Evolutionary conservation across 1,140 invertebrate species (phyloP), one percentile per base, ranked within the genome.

Genomic region (Chironomus tepperi): DNA sequence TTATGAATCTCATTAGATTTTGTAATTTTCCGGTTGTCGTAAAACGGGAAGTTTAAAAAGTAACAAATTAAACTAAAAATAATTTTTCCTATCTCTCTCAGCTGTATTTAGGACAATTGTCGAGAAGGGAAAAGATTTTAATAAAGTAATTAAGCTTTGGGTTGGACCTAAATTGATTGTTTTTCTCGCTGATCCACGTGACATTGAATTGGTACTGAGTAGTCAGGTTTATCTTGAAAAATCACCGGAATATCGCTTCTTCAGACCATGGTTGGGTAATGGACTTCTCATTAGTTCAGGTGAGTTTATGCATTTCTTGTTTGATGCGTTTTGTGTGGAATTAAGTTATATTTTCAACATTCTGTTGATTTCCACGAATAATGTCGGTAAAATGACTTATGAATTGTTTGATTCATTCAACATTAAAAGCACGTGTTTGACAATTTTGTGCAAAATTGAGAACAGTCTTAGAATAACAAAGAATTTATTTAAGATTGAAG

Each of bases 151-250:
- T 57, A 91, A 85, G 80, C 75, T 92, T 10, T 92, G 91, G 91
- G 86, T 91, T 75, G 91, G 90, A 2, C 90, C 90, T 1, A 88
- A 90, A 79, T 83, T 92, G 24, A 65, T 91, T 3, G 84, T 92
- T 8, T 92, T 91, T 82, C 80, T 93, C 73, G 85, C 86, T 16
- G 88, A 93, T 78, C 91, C 91, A 19, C 84, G 87, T 19, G 91
- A 93, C 77, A 88, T 91, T 15, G 91, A 93, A 79, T 81, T 92
- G 9, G 88, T 92, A 74, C 83, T 91, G 0, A 89, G 89, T 78
- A 92, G 90, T 77, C 87, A 91, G 76, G 89, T 91, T 6, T 88
- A 90, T 81, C 89, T 91, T 72, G 89, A 91, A 81, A 91, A 91
- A 81, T 88, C 89, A 8, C 81, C 84, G 15, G 90, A 91, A 77